These are phyloP conservation scores for Limanda limanda DNA, from an alignment of 2,113 vertebrate genomes.

Conservation along the genomic window DNA sequence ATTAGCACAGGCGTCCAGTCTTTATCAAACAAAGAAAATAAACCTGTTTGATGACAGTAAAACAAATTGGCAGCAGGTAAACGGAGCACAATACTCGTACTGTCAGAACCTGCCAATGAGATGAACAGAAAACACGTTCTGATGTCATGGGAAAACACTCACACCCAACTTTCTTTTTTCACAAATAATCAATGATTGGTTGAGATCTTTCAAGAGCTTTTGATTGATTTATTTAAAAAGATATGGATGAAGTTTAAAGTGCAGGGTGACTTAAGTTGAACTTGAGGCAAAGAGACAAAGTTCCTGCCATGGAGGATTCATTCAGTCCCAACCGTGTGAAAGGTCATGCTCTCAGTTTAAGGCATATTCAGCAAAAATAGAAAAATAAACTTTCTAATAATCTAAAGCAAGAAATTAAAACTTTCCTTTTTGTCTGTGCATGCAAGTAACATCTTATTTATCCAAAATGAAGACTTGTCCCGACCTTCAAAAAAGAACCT, in stretches of 20 bases:
- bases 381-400: neutral
- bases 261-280: neutral
- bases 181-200: neutral
- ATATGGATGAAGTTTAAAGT: constrained; percentile 7
- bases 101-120: constrained; percentile 11
- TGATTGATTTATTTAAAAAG: constrained; percentile 16
- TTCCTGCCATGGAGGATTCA: neutral
- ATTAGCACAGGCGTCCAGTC: constrained; percentile 14
- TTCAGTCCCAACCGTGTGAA: neutral
- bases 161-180: neutral
- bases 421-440: too few relatives aligned
- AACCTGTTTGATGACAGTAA: constrained; percentile 2
- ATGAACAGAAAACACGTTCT: neutral
- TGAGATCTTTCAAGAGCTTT: neutral
- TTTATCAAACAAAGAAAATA: constrained; percentile 23
- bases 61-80: constrained; percentile 17
- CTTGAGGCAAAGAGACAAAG: neutral
- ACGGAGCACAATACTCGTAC: constrained; percentile 16
- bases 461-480: neutral
- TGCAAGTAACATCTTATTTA: neutral
- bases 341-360: neutral
- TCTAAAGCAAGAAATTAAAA: neutral
- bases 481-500: neutral
- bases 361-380: constrained; percentile 2
- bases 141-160: constrained; percentile 2